Evolutionary conservation across 2,113 vertebrate species (phyloP).

Genomic region (Chaetorhynchus papuensis): DNA sequence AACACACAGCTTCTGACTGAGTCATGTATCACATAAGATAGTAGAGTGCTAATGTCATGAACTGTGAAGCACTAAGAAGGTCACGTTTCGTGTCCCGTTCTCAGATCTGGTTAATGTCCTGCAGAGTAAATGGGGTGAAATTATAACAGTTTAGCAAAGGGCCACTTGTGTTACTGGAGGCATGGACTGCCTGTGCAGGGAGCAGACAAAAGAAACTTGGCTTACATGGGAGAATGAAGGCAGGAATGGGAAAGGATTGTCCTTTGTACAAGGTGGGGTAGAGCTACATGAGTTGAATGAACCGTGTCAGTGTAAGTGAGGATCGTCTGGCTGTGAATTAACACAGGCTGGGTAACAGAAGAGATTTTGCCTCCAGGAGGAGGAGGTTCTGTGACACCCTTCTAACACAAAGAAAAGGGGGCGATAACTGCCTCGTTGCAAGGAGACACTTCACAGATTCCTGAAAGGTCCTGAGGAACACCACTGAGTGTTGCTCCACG

Average conservation of each 20-base stretch:
- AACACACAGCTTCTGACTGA: not conserved
- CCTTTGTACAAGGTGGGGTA: not conserved
- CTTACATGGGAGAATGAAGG: not conserved
- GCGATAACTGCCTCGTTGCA: not conserved
- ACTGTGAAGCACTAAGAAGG: not conserved
- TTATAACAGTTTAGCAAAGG: not conserved
- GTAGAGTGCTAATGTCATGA: not conserved
- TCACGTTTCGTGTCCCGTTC: not conserved
- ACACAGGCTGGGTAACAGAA: not conserved
- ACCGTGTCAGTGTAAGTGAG: not conserved
- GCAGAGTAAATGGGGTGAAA: not conserved
- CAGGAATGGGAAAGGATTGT: not conserved
- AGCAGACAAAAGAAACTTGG: not conserved
- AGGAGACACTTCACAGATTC: not conserved
- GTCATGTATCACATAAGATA: not conserved
- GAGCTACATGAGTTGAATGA: rapidly evolving
- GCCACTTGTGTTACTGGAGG: not conserved
- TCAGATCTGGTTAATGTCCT: not conserved
- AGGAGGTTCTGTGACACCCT: not conserved
- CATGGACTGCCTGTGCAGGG: not conserved
- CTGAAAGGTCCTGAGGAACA: not conserved
- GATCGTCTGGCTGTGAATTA: not conserved
- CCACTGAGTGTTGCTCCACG: rapidly evolving
- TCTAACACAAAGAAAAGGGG: not conserved
- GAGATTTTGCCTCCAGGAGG: not conserved